These are phyloP conservation scores for Acronicta psi DNA, from an alignment of 2,888 invertebrate species.

Conservation along the genomic window DNA sequence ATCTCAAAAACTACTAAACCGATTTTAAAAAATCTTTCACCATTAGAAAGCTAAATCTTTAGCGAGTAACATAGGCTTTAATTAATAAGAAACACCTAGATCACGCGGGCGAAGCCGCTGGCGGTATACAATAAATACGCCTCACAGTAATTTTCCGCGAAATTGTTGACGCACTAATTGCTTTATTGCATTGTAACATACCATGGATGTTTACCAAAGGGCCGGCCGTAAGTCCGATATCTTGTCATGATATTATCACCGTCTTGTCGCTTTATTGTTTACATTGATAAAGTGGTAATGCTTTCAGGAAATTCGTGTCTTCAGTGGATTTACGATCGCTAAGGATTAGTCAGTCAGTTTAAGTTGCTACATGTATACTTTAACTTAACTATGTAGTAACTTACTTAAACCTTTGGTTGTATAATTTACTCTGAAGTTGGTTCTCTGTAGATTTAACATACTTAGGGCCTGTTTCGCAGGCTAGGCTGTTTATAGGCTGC, in stretches of 20 bases:
- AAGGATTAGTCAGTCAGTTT: slow-evolving; percentile 14
- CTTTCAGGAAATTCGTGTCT: slow-evolving; percentile 17
- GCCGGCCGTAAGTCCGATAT: not conserved
- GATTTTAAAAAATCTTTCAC: too few relatives aligned
- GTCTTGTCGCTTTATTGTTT: slow-evolving; percentile 22
- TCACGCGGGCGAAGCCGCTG: too few relatives aligned
- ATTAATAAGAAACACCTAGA: too few relatives aligned
- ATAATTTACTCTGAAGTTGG: too few relatives aligned
- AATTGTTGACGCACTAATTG: slow-evolving; percentile 33
- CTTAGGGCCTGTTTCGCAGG: too few relatives aligned
- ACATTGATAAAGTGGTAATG: slow-evolving; percentile 33
- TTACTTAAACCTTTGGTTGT: too few relatives aligned
- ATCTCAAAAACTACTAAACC: too few relatives aligned
- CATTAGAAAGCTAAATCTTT: too few relatives aligned
- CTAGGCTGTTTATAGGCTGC: too few relatives aligned
- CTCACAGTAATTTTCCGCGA: not conserved
- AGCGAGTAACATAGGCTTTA: too few relatives aligned
- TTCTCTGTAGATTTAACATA: too few relatives aligned
- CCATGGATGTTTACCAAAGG: slow-evolving; percentile 30
- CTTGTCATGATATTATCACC: slow-evolving; percentile 20
- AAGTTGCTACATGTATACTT: not conserved
- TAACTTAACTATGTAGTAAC: slow-evolving; percentile 2
- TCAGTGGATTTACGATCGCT: slow-evolving; percentile 3
- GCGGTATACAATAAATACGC: too few relatives aligned
- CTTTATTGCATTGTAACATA: slow-evolving; percentile 22